These are phyloP conservation scores for Rattus rattus DNA, from an alignment of 2,113 vertebrate species.

Conservation along the genomic window DNA sequence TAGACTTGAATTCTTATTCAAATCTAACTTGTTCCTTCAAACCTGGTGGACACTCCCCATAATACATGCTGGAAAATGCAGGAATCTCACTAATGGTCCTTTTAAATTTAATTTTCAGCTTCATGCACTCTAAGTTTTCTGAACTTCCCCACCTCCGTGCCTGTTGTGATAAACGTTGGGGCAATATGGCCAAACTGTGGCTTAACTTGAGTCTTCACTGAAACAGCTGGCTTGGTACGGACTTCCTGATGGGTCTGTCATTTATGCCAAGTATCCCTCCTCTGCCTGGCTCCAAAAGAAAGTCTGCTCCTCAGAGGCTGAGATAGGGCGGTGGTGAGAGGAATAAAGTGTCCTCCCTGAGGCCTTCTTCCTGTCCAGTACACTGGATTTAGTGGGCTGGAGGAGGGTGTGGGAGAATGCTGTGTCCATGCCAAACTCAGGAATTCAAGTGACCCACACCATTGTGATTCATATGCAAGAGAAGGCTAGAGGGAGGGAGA, in stretches of 20 bases:
- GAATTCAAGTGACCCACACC: neutral
- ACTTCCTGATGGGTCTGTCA: neutral
- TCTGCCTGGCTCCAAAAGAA: neutral
- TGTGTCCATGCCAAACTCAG: neutral
- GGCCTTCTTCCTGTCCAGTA: neutral
- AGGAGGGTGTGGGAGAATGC: neutral
- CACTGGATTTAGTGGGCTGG: neutral
- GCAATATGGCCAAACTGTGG: neutral
- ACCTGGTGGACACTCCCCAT: neutral
- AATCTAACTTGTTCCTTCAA: neutral
- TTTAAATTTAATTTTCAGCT: neutral
- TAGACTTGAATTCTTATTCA: slow-evolving; percentile 26
- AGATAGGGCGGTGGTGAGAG: neutral
- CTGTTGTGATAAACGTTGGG: neutral
- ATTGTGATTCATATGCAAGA: neutral
- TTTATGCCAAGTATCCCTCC: neutral
- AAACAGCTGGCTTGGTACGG: neutral
- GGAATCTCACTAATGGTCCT: neutral
- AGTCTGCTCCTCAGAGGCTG: neutral
- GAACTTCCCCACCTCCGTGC: neutral
- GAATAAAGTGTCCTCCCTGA: neutral
- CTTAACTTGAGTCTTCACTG: neutral
- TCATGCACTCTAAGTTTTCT: neutral
- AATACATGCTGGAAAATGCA: neutral
- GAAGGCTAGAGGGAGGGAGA: too few species aligned